Conservation (phyloP, 2,797 vertebrate species). For the Labeo calbasu region DNA sequence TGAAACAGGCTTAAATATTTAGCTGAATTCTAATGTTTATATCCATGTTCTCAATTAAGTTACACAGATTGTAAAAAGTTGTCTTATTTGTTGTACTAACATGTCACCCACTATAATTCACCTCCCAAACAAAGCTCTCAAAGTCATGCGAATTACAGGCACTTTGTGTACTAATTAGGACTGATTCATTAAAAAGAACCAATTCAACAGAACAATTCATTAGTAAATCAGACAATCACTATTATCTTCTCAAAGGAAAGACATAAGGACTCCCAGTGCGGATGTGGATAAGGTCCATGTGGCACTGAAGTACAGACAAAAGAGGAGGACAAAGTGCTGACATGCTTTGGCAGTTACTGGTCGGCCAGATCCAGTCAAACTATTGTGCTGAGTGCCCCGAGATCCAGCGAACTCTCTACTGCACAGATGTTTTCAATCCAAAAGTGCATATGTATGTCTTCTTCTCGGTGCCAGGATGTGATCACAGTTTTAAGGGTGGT, state of each 20-base stretch:
- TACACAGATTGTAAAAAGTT: background rate
- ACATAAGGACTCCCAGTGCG: background rate
- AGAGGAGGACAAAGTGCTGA: conserved; percentile 10
- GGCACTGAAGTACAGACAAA: background rate
- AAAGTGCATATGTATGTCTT: conserved; percentile 35
- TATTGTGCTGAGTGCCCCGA: background rate
- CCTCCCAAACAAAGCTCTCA: background rate
- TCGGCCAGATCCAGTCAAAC: conserved; percentile 6
- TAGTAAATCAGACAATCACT: background rate
- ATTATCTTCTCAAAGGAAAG: background rate
- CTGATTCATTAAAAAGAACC: background rate
- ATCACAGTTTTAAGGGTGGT: conserved; percentile 28
- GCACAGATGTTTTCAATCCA: conserved; percentile 36
- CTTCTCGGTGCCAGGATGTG: conserved; percentile 31
- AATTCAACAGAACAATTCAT: background rate
- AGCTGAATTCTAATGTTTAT: background rate
- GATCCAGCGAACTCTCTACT: background rate
- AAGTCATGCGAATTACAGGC: background rate
- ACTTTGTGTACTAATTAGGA: no score
- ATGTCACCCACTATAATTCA: background rate
- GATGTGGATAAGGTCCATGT: background rate
- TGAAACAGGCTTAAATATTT: background rate
- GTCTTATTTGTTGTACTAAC: background rate
- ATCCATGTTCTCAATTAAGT: background rate
- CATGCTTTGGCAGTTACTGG: conserved; percentile 25